Evolutionary conservation across 2,113 vertebrate species (phyloP).

Genomic region (Etheostoma cragini): DNA sequence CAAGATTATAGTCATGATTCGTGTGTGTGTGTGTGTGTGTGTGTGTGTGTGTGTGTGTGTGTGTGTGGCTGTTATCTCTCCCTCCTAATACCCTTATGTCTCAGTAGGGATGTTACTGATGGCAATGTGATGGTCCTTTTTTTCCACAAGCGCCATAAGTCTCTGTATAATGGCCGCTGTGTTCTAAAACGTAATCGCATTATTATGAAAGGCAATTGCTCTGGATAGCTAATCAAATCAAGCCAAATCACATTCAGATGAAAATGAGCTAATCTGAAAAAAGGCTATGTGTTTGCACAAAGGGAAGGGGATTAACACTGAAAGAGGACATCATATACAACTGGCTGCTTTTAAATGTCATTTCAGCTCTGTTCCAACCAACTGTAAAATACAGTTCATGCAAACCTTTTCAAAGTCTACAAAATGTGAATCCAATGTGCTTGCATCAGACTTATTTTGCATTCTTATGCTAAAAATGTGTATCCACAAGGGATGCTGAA

Average conservation of each 20-base stretch:
- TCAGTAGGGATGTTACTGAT: slow-evolving; percentile 76
- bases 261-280: slow-evolving; percentile 80
- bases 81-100: slow-evolving; percentile 73
- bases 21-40: slow-evolving; percentile 27
- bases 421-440: slow-evolving; percentile 16
- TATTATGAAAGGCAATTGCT: slow-evolving; percentile 82
- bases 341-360: slow-evolving; percentile 49
- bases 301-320: slow-evolving; percentile 61
- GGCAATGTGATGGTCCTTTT: slow-evolving; percentile 64
- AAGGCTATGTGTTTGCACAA: slow-evolving; percentile 71
- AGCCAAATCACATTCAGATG: slow-evolving; percentile 77
- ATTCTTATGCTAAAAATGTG: slow-evolving; percentile 16
- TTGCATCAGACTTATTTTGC: slow-evolving; percentile 17
- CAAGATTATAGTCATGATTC: slow-evolving; percentile 55
- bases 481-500: not conserved
- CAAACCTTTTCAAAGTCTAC: slow-evolving; percentile 39
- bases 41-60: slow-evolving; percentile 17
- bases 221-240: slow-evolving; percentile 81
- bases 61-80: slow-evolving; percentile 56
- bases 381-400: slow-evolving; percentile 43
- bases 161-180: slow-evolving; percentile 77
- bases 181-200: slow-evolving; percentile 79
- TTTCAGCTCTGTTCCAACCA: slow-evolving; percentile 30
- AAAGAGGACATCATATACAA: slow-evolving; percentile 58
- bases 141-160: slow-evolving; percentile 70